Evolutionary conservation across 2,888 invertebrate genomes (phyloP), one percentile per base, ranked within the genome.

Genomic region (Brachyptera risi): DNA sequence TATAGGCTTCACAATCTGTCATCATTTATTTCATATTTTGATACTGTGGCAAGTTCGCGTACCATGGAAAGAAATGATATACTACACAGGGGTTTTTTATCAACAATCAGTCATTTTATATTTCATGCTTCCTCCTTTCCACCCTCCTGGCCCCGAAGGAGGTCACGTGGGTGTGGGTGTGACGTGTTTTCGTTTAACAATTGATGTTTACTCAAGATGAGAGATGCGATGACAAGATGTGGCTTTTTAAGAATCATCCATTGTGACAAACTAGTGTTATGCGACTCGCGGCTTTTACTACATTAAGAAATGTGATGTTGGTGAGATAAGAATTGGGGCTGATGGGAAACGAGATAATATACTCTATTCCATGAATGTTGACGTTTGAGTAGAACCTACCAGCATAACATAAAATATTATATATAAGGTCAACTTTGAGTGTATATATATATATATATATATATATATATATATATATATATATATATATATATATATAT

Each of bases 201-300:
- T 42, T 42, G 17, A 21, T 42, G 42, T 42, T 42, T 42, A 21
- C 15, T 15, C 17, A 31, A 31, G 50, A 51, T n/a, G n/a, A n/a
- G 50, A n/a, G n/a, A n/a, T n/a, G n/a, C 31, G 50, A 51, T 51
- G 50, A 51, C 26, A 15, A 17, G 27, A 31, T 51, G 50, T 51
- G 26, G 50, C 17, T 51, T 51, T 24, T 51, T 51, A 24, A 51
- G 50, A 51, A 51, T 51, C 50, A 51, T 51, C 50, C 50, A 51
- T 27, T 51, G 50, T 51, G 50, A 51, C 50, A 51, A 27, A 15
- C 17, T 19, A 19, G 42, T 42, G 7, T 9, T 42, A 21, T n/a
- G n/a, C n/a, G n/a, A n/a, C n/a, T n/a, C n/a, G 13, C 40, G 40
- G 40, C 13, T 15, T 38, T 38, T 38, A 17, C 40, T 17, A 38